A percentile compares a stretch with the other conserved stretches of the same genome.
These are phyloP conservation scores for Sussaba pulchella DNA, from an alignment of 2,888 invertebrate species.

Conservation along the genomic window DNA sequence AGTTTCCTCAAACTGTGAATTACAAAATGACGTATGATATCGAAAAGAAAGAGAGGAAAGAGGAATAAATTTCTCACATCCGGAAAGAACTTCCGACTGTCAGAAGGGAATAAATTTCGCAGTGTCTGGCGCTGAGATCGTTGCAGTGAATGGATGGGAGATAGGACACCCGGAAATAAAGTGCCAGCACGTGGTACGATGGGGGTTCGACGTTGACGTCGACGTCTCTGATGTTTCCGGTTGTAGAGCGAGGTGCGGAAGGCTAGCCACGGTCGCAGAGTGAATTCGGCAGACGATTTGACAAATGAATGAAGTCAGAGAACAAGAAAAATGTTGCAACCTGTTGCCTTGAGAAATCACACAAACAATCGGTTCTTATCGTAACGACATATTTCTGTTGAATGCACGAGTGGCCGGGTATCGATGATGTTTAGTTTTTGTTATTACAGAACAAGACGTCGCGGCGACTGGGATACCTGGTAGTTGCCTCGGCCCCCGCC, in stretches of 20 bases:
- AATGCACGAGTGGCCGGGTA: background rate
- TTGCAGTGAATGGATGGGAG: conserved; percentile 18
- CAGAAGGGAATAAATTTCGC: conserved; percentile 27
- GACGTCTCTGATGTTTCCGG: conserved; percentile 58
- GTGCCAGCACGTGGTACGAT: background rate
- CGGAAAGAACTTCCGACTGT: background rate
- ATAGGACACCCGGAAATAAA: conserved; percentile 37
- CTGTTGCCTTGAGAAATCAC: conserved; percentile 43
- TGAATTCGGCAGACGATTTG: conserved; percentile 46
- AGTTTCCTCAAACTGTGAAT: conserved; percentile 5
- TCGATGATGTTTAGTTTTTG: too few species aligned
- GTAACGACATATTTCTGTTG: background rate
- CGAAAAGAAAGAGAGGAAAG: too few species aligned
- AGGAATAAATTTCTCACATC: conserved; percentile 1
- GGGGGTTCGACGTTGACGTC: conserved; percentile 5
- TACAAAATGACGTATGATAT: conserved; percentile 9
- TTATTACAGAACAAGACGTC: too few species aligned
- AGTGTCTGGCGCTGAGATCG: conserved; percentile 20
- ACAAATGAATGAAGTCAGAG: conserved; percentile 17
- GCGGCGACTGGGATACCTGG: too few species aligned
- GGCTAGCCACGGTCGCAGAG: conserved; percentile 30
- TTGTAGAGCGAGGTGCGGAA: conserved; percentile 19
- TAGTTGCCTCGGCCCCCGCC: too few species aligned
- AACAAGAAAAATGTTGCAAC: conserved; percentile 26
- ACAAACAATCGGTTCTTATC: background rate